Evolutionary conservation across 1,140 invertebrate genomes (phyloP), one percentile per base, ranked within the genome.

Genomic region (Lordiphosa collinella): DNA sequence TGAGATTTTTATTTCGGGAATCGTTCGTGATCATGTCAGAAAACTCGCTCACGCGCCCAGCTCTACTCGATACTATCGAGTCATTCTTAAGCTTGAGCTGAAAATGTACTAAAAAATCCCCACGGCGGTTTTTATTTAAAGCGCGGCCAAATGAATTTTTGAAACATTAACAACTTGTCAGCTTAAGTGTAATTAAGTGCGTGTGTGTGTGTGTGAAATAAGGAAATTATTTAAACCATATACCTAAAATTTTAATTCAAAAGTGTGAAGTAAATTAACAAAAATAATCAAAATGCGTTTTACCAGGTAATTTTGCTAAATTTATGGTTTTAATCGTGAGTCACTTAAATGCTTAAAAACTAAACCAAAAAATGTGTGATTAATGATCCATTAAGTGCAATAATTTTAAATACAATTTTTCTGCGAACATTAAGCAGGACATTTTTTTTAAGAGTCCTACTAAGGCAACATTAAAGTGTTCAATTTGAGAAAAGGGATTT

Each of bases 21-120:
- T n/a, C n/a, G n/a, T n/a, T n/a, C n/a, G n/a, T n/a, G n/a, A n/a
- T n/a, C n/a, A n/a, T n/a, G n/a, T n/a, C n/a, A n/a, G n/a, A n/a
- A n/a, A n/a, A n/a, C n/a, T n/a, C n/a, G n/a, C n/a, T n/a, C n/a
- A n/a, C 11, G 16, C 46, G 49, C 56, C 48, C 35, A 41, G 40
- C 29, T 11, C 11, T 8, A 44, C 46, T 59, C 54, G 38, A 59
- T 41, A 47, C 29, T 25, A 22, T 6, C 22, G 16, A 25, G 8
- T 35, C 3, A 10, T 29, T 9, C 8, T 12, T 37, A 6, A 6
- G 9, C 29, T 57, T 2, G n/a, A 35, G 6, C 7, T 2, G 0
- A 25, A 44, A 79, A 69, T 10, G 38, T 41, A 8, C 59, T 80
- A 80, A 55, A 80, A 70, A 82, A 59, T 35, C 16, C 55, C 74